phyloP scores from a whole-genome alignment of 1,140 invertebrate genomes.

The Oncopodura yosiiana region DNA sequence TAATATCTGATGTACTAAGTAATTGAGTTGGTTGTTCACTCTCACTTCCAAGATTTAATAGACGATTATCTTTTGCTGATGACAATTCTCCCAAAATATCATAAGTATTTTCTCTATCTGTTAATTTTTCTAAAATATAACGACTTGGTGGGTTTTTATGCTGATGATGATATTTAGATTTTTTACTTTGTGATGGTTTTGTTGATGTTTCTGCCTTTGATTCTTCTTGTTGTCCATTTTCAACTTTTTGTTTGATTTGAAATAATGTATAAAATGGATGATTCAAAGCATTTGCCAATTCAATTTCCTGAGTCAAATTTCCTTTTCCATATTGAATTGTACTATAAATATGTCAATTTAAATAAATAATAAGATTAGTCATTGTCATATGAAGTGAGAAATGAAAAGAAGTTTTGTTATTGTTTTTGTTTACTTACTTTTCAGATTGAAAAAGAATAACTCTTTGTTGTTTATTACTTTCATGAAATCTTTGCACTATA shows the following conservation, averaged over 20 bases:
- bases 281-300: slow-evolving; percentile 15
- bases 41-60: slow-evolving; percentile 70
- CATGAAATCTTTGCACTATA: slow-evolving; percentile 17
- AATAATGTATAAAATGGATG: slow-evolving; percentile 18
- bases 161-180: background rate
- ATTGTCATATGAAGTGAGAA: background rate
- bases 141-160: background rate
- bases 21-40: slow-evolving; percentile 79
- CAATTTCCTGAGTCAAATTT: slow-evolving; percentile 14
- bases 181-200: background rate
- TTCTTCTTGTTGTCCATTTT: background rate
- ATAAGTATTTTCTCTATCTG: background rate
- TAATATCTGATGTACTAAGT: slow-evolving; percentile 70
- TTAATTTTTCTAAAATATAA: background rate
- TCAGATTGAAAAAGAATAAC: slow-evolving; percentile 23
- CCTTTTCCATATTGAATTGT: slow-evolving; percentile 23
- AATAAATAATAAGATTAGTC: background rate
- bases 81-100: background rate
- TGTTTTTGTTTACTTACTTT: slow-evolving; percentile 17
- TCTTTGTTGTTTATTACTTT: slow-evolving; percentile 21
- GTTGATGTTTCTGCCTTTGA: background rate
- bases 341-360: slow-evolving; percentile 3
- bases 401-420: background rate
- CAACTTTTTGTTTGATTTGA: background rate
- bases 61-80: slow-evolving; percentile 66